Percentiles rank a stretch among this genome's conserved stretches.
Conservation (phyloP, 2,797 vertebrate species). For the Carduelis carduelis region DNA sequence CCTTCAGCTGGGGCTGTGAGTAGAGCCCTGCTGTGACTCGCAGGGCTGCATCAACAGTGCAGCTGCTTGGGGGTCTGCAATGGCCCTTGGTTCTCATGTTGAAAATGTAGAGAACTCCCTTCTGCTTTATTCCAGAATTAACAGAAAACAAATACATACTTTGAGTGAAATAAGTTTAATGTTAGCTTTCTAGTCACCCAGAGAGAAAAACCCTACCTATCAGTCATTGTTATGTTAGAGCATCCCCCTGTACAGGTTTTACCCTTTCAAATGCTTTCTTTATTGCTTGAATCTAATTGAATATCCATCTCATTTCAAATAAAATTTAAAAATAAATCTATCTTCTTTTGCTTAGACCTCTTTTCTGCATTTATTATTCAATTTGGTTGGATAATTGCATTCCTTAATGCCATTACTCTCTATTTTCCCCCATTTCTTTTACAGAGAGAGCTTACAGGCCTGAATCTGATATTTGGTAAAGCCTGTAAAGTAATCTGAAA, state of each 20-base stretch:
- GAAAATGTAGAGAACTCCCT: neutral
- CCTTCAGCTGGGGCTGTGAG: fast-evolving
- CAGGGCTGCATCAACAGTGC: neutral
- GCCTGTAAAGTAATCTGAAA: slow-evolving; percentile 20
- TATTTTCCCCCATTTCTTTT: slow-evolving; percentile 37
- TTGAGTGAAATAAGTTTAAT: neutral
- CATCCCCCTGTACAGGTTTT: neutral
- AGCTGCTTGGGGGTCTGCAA: neutral
- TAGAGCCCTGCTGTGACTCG: neutral
- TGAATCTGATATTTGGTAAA: slow-evolving; percentile 46
- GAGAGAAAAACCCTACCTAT: neutral
- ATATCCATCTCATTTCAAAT: slow-evolving; percentile 53
- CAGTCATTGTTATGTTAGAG: neutral
- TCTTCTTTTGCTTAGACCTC: slow-evolving; percentile 63
- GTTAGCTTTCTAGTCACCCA: neutral
- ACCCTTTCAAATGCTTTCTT: slow-evolving; percentile 20
- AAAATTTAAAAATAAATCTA: slow-evolving; percentile 52
- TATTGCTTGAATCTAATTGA: slow-evolving; percentile 54
- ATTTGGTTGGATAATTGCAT: slow-evolving; percentile 67
- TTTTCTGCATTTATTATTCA: slow-evolving; percentile 66
- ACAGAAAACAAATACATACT: neutral
- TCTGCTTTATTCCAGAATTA: neutral
- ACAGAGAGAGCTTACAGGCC: neutral
- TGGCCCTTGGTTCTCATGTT: neutral
- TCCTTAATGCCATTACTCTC: slow-evolving; percentile 69